Evolutionary conservation across 2,797 vertebrate species (phyloP), one percentile per base, ranked within the genome.

Genomic region (Peromyscus melanophrys): DNA sequence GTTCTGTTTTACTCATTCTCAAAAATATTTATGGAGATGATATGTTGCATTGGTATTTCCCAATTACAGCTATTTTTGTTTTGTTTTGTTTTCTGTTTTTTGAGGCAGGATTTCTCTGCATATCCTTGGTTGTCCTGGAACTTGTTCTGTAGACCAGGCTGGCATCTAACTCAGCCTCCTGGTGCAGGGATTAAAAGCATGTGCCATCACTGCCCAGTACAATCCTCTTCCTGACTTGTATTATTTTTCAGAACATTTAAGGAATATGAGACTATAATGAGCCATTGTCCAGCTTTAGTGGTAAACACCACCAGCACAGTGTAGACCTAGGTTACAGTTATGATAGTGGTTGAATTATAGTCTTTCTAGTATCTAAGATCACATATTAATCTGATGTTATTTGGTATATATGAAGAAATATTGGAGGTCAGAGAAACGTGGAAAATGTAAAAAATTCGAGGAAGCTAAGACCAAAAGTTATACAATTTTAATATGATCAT

Each of bases 401-500:
- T 96, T 87, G 90, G 71, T 19, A 52, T 11, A 49, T 61, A 9
- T 76, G 5, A 92, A 80, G 23, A 89, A 59, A 81, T 59, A 43
- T 16, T 94, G 29, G 29, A 88, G 9, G 14, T 67, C 9, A 73
- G n/a, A 27, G 1, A 31, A 34, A 67, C 7, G 1, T 76, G 4
- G 27, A 75, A 94, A 57, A n/a, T 21, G 7, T 73, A 40, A 81
- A 90, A 90, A 52, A 37, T 63, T 55, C 10, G 52, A 90, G 14
- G n/a, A 52, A 78, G 49, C 12, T 67, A 57, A 25, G 46, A 57
- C 1, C 6, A 57, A 7, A 52, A 6, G 31, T 77, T 57, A 87
- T 78, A 88, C 3, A 89, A 40, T 65, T 85, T 83, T 86, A 92
- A 77, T 78, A 63, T 67, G 25, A 9, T 92, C 57, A 75, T 76